Conservation (phyloP, 2,113 vertebrate genomes). For the Silurus glanis region DNA sequence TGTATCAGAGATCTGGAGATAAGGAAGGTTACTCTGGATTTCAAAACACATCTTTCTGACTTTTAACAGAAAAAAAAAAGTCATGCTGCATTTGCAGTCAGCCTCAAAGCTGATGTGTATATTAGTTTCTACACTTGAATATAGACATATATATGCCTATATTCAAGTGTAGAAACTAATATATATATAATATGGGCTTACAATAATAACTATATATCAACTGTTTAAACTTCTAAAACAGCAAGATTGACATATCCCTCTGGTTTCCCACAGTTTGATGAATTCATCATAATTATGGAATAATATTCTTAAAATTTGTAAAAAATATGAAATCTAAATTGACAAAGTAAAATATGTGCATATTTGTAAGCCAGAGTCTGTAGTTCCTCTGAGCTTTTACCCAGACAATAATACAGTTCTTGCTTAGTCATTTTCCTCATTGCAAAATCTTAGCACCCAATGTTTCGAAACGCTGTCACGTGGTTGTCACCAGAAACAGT, state of each 20-base stretch:
- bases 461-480: conserved; percentile 12
- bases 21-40: conserved; percentile 1
- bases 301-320: background rate
- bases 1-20: background rate
- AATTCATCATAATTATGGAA: background rate
- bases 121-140: background rate
- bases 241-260: background rate
- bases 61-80: conserved; percentile 10
- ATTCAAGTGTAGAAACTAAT: background rate
- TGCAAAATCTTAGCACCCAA: background rate
- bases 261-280: background rate
- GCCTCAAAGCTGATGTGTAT: background rate
- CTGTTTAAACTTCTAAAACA: background rate
- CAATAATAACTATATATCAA: background rate
- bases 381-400: background rate
- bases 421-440: background rate
- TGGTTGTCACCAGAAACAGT: conserved; percentile 18
- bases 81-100: background rate
- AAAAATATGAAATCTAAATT: background rate
- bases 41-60: conserved; percentile 4
- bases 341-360: background rate
- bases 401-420: background rate
- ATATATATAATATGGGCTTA: background rate
- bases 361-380: background rate
- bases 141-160: background rate